Evolutionary conservation across 2,113 vertebrate genomes (phyloP).

Genomic region (Cyprinodon tularosa): DNA sequence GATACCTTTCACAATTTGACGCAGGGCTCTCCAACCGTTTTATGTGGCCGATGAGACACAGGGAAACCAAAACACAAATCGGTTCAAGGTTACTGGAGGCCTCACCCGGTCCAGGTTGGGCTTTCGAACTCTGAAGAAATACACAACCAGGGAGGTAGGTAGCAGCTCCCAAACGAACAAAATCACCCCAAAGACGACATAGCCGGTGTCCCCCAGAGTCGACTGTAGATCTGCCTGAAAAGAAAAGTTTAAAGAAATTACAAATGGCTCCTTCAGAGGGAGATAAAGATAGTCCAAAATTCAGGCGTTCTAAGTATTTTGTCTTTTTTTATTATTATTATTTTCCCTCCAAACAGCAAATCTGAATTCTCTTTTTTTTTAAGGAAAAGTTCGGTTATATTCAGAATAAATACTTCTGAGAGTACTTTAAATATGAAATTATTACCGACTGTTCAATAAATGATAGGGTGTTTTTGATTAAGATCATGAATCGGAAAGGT

Average conservation of each 20-base stretch:
- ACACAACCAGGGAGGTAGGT: constrained; percentile 94
- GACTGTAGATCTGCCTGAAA: constrained; percentile 91
- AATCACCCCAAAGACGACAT: constrained; percentile 92
- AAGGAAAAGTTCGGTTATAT: too few species aligned
- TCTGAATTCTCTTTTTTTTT: too few species aligned
- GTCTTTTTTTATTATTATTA: too few species aligned
- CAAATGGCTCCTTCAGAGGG: neutral
- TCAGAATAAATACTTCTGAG: too few species aligned
- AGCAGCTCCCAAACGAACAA: constrained; percentile 96
- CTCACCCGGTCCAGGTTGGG: constrained; percentile 88
- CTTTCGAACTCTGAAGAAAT: constrained; percentile 94
- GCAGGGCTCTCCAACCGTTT: too few species aligned
- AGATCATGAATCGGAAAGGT: too few species aligned
- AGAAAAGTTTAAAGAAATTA: neutral
- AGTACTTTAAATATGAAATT: too few species aligned
- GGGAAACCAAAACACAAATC: neutral
- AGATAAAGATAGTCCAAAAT: neutral
- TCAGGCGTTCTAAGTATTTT: too few species aligned
- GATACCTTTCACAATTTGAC: neutral
- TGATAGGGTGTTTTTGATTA: too few species aligned
- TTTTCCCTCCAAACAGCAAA: too few species aligned
- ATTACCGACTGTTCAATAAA: too few species aligned
- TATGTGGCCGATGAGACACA: too few species aligned
- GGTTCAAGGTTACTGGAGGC: neutral
- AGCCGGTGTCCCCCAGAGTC: constrained; percentile 90